A percentile compares a stretch with the other conserved stretches of the same genome.
These are phyloP conservation scores for Sebastes nivosus DNA, from an alignment of 2,797 vertebrate genomes.

Conservation along the genomic window DNA sequence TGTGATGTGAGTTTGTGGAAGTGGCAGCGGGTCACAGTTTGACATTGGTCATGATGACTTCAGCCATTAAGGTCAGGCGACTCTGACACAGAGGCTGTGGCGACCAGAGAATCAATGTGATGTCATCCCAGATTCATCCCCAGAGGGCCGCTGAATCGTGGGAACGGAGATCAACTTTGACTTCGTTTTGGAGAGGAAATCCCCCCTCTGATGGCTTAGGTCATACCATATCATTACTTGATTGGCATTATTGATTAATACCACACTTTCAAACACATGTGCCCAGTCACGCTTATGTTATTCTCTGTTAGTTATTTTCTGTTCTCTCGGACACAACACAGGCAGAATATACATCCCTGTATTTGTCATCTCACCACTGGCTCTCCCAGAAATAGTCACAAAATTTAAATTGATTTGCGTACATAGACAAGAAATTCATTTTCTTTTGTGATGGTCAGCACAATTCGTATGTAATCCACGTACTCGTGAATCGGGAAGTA, in stretches of 20 bases:
- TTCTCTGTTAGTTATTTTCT: not conserved
- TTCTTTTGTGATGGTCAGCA: no score
- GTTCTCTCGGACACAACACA: not conserved
- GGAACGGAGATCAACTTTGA: slow-evolving; percentile 55
- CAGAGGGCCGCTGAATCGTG: slow-evolving; percentile 37
- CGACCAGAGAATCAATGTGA: slow-evolving; percentile 68
- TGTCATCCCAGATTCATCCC: slow-evolving; percentile 50
- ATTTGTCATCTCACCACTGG: not conserved
- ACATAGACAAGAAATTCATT: no score
- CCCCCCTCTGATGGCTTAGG: slow-evolving; percentile 15
- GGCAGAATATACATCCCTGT: not conserved
- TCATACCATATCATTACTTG: slow-evolving; percentile 33
- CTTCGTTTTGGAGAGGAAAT: slow-evolving; percentile 53
- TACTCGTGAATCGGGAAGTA: fast-evolving
- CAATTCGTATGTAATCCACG: no score
- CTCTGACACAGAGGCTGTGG: slow-evolving; percentile 27
- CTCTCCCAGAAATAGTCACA: not conserved
- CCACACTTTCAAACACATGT: not conserved
- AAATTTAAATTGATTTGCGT: no score
- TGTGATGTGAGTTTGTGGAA: slow-evolving; percentile 1
- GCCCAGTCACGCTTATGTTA: no score
- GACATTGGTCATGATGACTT: slow-evolving; percentile 57
- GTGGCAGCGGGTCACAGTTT: slow-evolving; percentile 36
- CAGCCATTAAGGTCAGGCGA: slow-evolving; percentile 38
- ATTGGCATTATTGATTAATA: slow-evolving; percentile 41